A percentile compares a stretch with the other conserved stretches of the same genome.
Conservation (phyloP, 2,797 vertebrate genomes). For the Falco peregrinus region DNA sequence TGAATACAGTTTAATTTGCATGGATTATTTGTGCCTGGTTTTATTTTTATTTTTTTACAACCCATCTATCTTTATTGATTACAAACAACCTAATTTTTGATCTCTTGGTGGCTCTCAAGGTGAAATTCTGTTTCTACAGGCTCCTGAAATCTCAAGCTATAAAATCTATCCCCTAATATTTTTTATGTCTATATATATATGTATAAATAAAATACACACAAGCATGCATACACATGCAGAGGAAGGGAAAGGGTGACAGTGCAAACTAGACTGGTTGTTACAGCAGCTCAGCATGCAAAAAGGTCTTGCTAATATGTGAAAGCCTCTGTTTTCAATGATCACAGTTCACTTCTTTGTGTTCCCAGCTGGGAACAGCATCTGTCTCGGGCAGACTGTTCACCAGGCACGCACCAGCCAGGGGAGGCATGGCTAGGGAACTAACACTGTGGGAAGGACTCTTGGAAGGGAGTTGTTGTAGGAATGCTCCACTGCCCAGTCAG, state of each 20-base stretch:
- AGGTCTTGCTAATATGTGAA: neutral
- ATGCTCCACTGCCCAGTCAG: neutral
- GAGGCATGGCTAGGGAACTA: neutral
- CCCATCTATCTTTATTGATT: slow-evolving; percentile 31
- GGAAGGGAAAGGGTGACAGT: neutral
- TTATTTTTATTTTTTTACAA: slow-evolving; percentile 24
- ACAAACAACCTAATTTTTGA: slow-evolving; percentile 42
- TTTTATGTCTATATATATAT: too few relatives aligned
- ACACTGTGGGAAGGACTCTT: neutral
- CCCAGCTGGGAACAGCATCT: neutral
- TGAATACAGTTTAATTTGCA: slow-evolving; percentile 55
- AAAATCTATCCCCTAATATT: neutral
- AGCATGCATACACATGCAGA: neutral
- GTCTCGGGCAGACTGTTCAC: neutral
- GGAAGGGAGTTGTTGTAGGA: neutral
- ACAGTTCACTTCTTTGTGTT: neutral
- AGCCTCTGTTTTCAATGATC: neutral
- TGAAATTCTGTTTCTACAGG: slow-evolving; percentile 31
- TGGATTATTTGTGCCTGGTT: slow-evolving; percentile 31
- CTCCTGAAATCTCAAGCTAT: neutral
- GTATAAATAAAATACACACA: neutral
- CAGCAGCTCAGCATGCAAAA: neutral
- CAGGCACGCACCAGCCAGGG: neutral
- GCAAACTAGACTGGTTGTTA: neutral
- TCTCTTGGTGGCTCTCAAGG: slow-evolving; percentile 40